A percentile compares a stretch with the other conserved stretches of the same genome.
These are phyloP conservation scores for Mandrillus leucophaeus DNA, from an alignment of 2,113 vertebrate species.

Conservation along the genomic window DNA sequence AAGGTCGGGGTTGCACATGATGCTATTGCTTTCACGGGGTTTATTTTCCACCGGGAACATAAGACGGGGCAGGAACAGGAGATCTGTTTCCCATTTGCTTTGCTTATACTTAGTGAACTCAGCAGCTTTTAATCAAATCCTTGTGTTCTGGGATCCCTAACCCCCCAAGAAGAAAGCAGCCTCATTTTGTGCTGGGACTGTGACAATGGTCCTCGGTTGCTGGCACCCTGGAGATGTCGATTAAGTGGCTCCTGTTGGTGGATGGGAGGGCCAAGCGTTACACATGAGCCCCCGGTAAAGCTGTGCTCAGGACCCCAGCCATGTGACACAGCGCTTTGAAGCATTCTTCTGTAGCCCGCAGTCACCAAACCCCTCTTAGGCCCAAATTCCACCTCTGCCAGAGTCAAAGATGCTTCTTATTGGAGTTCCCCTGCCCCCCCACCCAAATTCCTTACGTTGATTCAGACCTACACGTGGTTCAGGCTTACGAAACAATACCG, in stretches of 20 bases:
- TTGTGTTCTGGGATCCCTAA: not conserved
- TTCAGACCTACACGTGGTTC: too few species aligned
- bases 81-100: not conserved
- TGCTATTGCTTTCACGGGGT: fast-evolving
- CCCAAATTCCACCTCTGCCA: fast-evolving
- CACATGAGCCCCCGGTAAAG: fast-evolving
- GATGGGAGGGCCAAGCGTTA: fast-evolving
- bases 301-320: too few species aligned
- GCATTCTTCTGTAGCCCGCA: fast-evolving
- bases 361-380: fast-evolving
- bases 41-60: not conserved
- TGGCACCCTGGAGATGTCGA: too few species aligned
- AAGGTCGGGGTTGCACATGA: fast-evolving
- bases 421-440: too few species aligned
- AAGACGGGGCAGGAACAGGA: fast-evolving
- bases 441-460: too few species aligned
- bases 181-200: not conserved
- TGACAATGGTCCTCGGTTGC: fast-evolving
- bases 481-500: too few species aligned
- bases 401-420: fast-evolving
- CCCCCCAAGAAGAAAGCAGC: not conserved
- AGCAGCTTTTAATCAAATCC: not conserved
- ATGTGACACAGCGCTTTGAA: fast-evolving
- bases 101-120: too few species aligned
- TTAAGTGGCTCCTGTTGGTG: fast-evolving